These are phyloP conservation scores for Phylloscopus trochiloides DNA, from an alignment of 2,113 vertebrate genomes.

Conservation along the genomic window DNA sequence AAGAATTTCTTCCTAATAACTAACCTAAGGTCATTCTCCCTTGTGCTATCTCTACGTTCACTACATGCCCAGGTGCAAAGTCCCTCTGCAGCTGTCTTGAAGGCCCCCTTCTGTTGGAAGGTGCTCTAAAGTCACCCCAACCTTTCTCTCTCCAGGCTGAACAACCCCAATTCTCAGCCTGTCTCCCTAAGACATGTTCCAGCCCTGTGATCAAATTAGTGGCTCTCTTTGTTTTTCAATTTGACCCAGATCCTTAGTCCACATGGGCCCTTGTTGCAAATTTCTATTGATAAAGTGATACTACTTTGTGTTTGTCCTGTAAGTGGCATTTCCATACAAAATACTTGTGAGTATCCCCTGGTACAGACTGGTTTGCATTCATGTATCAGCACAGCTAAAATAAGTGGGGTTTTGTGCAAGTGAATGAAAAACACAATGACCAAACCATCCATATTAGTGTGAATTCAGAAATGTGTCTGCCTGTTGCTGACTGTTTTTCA, in stretches of 20 bases:
- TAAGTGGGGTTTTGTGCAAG: neutral
- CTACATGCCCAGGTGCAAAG: too few relatives aligned
- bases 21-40: neutral
- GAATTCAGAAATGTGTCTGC: neutral
- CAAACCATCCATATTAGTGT: neutral
- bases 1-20: neutral
- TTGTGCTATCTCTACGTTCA: neutral
- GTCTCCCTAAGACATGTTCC: neutral
- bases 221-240: neutral
- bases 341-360: neutral
- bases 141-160: neutral
- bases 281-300: neutral
- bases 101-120: neutral
- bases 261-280: neutral
- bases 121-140: neutral
- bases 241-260: neutral
- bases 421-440: neutral
- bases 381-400: neutral
- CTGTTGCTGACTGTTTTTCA: neutral
- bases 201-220: neutral
- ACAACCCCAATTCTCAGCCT: neutral
- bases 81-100: neutral
- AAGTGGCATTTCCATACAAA: neutral
- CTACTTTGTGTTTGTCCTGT: neutral
- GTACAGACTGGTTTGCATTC: neutral